Conservation (phyloP, 2,113 vertebrate genomes). For the Rhynchomys soricoides region DNA sequence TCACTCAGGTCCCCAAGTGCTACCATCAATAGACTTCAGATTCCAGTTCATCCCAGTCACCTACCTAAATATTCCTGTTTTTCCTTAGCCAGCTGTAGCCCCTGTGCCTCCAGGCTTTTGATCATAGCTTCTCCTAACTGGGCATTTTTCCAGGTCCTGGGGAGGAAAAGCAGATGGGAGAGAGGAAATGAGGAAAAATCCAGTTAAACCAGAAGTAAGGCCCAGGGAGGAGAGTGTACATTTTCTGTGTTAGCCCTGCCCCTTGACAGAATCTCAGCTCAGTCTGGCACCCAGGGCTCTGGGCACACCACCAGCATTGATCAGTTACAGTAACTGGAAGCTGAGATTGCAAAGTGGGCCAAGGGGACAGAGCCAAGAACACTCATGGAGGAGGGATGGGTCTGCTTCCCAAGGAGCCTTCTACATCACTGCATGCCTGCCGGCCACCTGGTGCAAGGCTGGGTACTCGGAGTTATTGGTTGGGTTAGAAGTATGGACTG, state of each 20-base stretch:
- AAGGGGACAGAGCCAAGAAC: not conserved
- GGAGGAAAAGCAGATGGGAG: slow-evolving; percentile 66
- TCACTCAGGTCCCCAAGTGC: not conserved
- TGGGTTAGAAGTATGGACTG: not conserved
- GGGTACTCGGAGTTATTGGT: not conserved
- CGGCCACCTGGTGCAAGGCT: not conserved
- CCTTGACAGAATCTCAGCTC: slow-evolving; percentile 1
- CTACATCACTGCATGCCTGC: not conserved
- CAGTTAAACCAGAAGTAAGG: not conserved
- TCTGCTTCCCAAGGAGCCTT: not conserved
- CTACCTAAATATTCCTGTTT: slow-evolving; percentile 98
- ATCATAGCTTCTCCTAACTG: slow-evolving; percentile 99
- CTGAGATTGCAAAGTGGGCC: slow-evolving; percentile 54
- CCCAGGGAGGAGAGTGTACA: not conserved
- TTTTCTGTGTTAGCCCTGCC: fast-evolving
- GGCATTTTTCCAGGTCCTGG: slow-evolving; percentile 97
- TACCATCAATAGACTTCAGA: not conserved
- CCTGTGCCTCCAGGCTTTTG: slow-evolving; percentile 97
- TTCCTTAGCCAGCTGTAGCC: slow-evolving; percentile 97
- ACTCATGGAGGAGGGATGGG: slow-evolving; percentile 7
- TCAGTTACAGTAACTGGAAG: slow-evolving; percentile 25
- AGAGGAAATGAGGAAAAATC: slow-evolving; percentile 45
- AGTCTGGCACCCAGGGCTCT: not conserved
- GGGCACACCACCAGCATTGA: not conserved
- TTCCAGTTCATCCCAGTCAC: slow-evolving; percentile 44